Base-by-base conservation (phyloP, 2,113 vertebrate species). In the Petrocephalus microphthalmus region DNA sequence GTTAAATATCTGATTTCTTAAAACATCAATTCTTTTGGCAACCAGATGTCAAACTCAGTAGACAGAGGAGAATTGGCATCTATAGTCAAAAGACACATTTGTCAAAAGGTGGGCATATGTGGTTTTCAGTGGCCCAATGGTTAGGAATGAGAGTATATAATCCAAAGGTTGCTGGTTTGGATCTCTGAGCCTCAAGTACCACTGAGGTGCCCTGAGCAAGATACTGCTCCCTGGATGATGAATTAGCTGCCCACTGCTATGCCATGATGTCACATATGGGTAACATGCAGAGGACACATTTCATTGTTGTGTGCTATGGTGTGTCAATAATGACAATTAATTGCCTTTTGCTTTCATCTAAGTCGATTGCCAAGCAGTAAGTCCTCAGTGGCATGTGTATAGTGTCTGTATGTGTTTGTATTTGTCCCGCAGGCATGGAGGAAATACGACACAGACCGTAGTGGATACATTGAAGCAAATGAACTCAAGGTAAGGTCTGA, bases 381-480 rank as follows among this genome's bases (percentile, higher is more conserved):
- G 5, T 42, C 19, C 71, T 10, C 13, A 78, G 17, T 78, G 71
- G 42, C 19, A 19, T 86, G 54, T 54, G 1, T 0, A 5, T 87
- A 42, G n/a, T 20, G 22, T 78, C 10, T 88, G 51, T 10, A 6
- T 82, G 71, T 88, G 8, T 82, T 29, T 88, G 8, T 88, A 51
- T 56, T 20, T 42, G 22, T 7, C 85, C 89, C 89, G 0, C 95
- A 99, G 98, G 97, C 97, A 7, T 99, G 98, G 98, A 93, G 98
- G 90, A 96, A 93, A 93, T 99, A 99, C 22, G 98, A 99, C 94
- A 97, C 96, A 0, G 98, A 99, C 93, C 96, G 98, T 74, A 99
- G 98, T 2, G 98, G 98, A 89, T 99, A 98, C 94, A 99, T 99
- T 0, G 98, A 99, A 91, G 97, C 98, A 22, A 98, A 99, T 0